Conservation (phyloP, 1,140 invertebrate species). For the Platyscapa corneri region DNA sequence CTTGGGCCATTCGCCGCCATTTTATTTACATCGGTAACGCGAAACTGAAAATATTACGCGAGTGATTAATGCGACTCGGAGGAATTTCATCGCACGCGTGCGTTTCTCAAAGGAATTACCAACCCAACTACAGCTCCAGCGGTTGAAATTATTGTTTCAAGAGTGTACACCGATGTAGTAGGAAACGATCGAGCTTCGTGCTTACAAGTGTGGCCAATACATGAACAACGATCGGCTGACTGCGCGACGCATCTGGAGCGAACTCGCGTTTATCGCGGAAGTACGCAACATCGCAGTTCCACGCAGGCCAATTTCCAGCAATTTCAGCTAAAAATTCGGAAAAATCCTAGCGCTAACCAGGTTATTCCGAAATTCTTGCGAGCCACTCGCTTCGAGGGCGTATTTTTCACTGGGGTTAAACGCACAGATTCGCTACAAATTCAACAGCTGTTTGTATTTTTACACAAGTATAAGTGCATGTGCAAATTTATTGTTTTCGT, state of each 20-base stretch:
- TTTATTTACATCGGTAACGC: too few relatives aligned
- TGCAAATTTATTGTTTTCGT: too few relatives aligned
- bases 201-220: neutral
- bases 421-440: too few relatives aligned
- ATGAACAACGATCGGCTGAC: neutral
- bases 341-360: too few relatives aligned
- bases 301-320: neutral
- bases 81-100: neutral
- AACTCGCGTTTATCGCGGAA: neutral
- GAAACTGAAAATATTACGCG: neutral
- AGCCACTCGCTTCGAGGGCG: too few relatives aligned
- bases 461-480: too few relatives aligned
- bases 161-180: neutral
- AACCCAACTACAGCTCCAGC: neutral
- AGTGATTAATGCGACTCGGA: neutral
- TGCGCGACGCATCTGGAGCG: neutral
- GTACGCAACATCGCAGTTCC: neutral
- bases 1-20: too few relatives aligned
- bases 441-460: too few relatives aligned
- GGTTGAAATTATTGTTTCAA: neutral
- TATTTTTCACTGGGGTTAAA: too few relatives aligned
- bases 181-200: neutral
- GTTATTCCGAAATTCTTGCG: too few relatives aligned
- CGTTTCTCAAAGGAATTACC: too few relatives aligned
- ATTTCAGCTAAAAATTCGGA: too few relatives aligned